A percentile compares a stretch with the other conserved stretches of the same genome.
phyloP scores from a whole-genome alignment of 2,888 invertebrate genomes.

The Rhaphigaster nebulosa region DNA sequence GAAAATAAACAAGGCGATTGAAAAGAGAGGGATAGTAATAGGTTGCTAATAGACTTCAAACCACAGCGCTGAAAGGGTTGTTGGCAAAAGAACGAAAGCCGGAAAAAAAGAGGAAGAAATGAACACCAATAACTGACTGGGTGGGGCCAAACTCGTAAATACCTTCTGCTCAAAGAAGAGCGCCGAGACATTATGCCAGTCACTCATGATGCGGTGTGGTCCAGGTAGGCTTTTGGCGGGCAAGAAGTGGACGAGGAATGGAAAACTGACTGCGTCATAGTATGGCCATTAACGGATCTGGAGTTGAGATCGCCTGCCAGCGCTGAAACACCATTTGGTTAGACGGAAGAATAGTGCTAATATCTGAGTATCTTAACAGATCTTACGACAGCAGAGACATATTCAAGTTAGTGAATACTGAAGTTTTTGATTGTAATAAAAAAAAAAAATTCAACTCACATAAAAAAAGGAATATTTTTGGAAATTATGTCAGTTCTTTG shows the following conservation, averaged over 20 bases:
- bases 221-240: not conserved
- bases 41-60: not conserved
- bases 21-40: not conserved
- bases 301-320: not conserved
- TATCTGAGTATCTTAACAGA: not conserved
- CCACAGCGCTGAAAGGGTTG: not conserved
- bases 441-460: not conserved
- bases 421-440: not conserved
- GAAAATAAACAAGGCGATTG: not conserved
- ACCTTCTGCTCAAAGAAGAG: not conserved
- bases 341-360: not conserved
- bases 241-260: not conserved
- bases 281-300: not conserved
- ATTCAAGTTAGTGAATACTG: not conserved
- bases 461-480: too few relatives aligned
- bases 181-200: not conserved
- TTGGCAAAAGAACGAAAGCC: not conserved
- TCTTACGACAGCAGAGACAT: not conserved
- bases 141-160: slow-evolving; percentile 24
- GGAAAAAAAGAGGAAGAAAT: not conserved
- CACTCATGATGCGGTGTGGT: not conserved
- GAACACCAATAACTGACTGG: not conserved
- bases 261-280: not conserved
- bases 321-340: not conserved
- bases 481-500: too few relatives aligned